phyloP scores from a whole-genome alignment of 2,888 invertebrate genomes.

The Helleia helle region DNA sequence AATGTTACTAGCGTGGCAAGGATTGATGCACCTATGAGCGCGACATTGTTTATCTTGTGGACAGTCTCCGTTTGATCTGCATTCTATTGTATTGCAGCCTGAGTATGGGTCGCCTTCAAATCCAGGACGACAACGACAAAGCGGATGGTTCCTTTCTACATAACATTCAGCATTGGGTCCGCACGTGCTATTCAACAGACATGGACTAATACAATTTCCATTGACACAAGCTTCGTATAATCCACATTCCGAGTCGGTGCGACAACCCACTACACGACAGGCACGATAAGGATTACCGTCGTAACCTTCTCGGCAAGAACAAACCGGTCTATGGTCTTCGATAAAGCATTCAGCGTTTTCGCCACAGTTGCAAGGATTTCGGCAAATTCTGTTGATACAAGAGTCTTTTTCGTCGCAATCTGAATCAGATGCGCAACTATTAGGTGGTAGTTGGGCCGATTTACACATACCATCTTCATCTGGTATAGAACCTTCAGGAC shows the following conservation, averaged over 20 bases:
- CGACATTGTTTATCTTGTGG: slow-evolving; percentile 88
- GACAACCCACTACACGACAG: slow-evolving; percentile 87
- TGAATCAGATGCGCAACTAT: slow-evolving; percentile 84
- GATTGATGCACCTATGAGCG: slow-evolving; percentile 89
- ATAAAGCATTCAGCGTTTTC: slow-evolving; percentile 87
- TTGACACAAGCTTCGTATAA: slow-evolving; percentile 88
- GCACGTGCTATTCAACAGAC: slow-evolving; percentile 85
- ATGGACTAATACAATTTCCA: slow-evolving; percentile 89
- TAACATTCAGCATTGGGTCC: slow-evolving; percentile 89
- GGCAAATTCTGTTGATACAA: slow-evolving; percentile 89
- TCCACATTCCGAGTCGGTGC: slow-evolving; percentile 87
- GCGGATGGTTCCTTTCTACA: slow-evolving; percentile 79
- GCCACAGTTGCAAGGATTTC: slow-evolving; percentile 92
- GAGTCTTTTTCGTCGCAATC: slow-evolving; percentile 87
- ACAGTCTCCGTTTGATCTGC: slow-evolving; percentile 90
- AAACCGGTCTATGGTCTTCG: slow-evolving; percentile 88
- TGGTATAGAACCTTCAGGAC: slow-evolving; percentile 88
- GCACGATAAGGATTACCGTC: slow-evolving; percentile 90
- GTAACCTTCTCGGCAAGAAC: slow-evolving; percentile 87
- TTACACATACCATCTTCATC: slow-evolving; percentile 85
- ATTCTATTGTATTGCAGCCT: slow-evolving; percentile 85
- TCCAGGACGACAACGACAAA: slow-evolving; percentile 87
- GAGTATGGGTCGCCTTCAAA: slow-evolving; percentile 85
- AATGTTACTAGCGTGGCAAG: slow-evolving; percentile 83
- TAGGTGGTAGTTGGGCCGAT: slow-evolving; percentile 79